phyloP scores from a whole-genome alignment of 2,113 vertebrate genomes.

The Pelusios castaneus region DNA sequence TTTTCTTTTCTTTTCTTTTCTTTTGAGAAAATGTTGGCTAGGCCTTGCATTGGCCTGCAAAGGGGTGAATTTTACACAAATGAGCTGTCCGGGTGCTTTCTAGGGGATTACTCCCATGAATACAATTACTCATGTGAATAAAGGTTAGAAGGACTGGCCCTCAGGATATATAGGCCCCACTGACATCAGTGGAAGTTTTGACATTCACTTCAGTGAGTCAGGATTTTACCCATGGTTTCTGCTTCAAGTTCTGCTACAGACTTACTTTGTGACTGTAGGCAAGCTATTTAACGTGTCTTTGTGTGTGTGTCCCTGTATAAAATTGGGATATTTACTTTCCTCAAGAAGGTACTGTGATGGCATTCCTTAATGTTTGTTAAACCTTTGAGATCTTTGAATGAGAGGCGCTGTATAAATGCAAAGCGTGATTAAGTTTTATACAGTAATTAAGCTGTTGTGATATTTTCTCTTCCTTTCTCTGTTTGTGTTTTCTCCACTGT shows the following conservation, averaged over 20 bases:
- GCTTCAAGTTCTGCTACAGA: neutral
- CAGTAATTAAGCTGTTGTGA: neutral
- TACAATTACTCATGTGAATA: neutral
- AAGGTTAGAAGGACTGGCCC: neutral
- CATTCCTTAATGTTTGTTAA: neutral
- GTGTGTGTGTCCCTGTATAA: neutral
- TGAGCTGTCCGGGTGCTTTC: neutral
- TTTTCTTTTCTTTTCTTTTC: neutral
- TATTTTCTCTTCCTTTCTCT: neutral
- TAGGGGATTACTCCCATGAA: neutral
- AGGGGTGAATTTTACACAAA: neutral
- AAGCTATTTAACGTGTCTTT: neutral
- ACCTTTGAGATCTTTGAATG: neutral
- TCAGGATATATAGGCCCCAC: neutral
- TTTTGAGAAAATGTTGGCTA: neutral
- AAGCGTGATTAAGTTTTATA: neutral
- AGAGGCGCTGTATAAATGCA: neutral
- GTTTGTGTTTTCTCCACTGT: fast-evolving
- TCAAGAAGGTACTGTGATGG: neutral
- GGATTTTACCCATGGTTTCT: neutral
- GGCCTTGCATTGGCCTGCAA: neutral
- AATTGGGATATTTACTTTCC: neutral
- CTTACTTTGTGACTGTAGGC: neutral
- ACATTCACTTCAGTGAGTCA: neutral
- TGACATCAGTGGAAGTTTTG: neutral